Base-by-base conservation (phyloP, 1,140 invertebrate species). In the Procambarus virginalis region DNA sequence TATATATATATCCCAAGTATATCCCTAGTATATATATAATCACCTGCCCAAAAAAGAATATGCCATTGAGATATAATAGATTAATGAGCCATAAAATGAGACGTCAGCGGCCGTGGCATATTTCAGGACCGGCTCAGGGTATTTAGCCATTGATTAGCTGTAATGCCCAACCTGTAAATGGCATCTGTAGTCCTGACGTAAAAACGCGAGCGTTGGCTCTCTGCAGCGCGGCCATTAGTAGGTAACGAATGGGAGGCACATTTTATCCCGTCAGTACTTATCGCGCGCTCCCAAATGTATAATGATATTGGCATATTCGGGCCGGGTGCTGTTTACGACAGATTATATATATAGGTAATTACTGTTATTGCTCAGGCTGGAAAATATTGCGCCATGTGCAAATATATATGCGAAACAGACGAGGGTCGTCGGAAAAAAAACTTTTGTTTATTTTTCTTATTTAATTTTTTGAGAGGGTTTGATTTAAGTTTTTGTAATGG, bases 91-190 rank as follows among this genome's bases (percentile, higher is more conserved):
- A 12, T 55, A 55, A 55, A 55, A 55, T 55, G 51, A 55, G 51
- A 55, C 12, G 51, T 55, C 51, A 55, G 51, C 51, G 51, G 12
- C 51, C 64, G 64, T 68, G 12, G 64, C 64, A 68, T 68, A 17
- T n/a, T 68, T 17, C 20, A 68, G 64, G 64, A 68, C 4, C 20
- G 64, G 64, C 51, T 55, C 64, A n/a, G 17, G 12, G 14, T 68
- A 68, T 68, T 68, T 68, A 68, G 64, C 64, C 14, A 68, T n/a
- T 68, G 64, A 68, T 68, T 68, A 68, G 64, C 64, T 68, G 64
- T 68, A 68, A 68, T 17, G 64, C 12, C 12, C 64, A n/a, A 2
- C 12, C 64, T 68, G 64, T 17, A 68, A 68, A 68, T 17, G 64
- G 64, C 64, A 68, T 8, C 20, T 68, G 64, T 68, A n/a, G 64